Conservation (phyloP, 2,113 vertebrate genomes). For the Steatornis caripensis region DNA sequence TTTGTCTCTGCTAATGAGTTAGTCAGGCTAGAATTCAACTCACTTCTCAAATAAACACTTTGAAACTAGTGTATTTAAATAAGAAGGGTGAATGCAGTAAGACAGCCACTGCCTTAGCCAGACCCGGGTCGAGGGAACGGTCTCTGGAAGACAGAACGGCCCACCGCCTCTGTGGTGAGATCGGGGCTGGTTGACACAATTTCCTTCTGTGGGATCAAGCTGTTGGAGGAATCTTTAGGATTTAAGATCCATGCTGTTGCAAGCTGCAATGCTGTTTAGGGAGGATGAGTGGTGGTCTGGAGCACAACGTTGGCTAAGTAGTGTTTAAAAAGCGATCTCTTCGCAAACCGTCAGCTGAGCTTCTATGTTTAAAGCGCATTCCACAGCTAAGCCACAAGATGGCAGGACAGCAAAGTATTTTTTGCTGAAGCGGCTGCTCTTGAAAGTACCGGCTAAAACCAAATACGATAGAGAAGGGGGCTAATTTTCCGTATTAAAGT, state of each 20-base stretch:
- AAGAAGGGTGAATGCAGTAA: background rate
- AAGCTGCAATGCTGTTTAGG: background rate
- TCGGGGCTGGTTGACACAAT: background rate
- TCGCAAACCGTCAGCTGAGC: background rate
- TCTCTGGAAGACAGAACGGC: background rate
- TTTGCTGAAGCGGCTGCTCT: background rate
- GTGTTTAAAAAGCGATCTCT: background rate
- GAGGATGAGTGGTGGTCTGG: background rate
- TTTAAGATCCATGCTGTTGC: background rate
- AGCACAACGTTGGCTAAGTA: background rate
- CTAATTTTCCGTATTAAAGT: background rate
- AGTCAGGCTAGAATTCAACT: background rate
- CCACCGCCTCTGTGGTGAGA: rapidly evolving
- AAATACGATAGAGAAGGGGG: rapidly evolving
- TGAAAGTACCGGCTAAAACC: background rate
- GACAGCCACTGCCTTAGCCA: background rate
- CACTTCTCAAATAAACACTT: background rate
- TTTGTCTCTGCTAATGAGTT: background rate
- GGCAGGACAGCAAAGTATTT: constrained; percentile 46
- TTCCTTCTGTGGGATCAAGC: background rate
- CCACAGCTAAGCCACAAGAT: constrained; percentile 30
- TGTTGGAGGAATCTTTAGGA: background rate
- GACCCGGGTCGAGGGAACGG: background rate
- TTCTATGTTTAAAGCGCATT: background rate
- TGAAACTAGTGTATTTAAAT: background rate